Base-by-base conservation (phyloP, 2,113 vertebrate genomes). In the Prietella phreatophila region DNA sequence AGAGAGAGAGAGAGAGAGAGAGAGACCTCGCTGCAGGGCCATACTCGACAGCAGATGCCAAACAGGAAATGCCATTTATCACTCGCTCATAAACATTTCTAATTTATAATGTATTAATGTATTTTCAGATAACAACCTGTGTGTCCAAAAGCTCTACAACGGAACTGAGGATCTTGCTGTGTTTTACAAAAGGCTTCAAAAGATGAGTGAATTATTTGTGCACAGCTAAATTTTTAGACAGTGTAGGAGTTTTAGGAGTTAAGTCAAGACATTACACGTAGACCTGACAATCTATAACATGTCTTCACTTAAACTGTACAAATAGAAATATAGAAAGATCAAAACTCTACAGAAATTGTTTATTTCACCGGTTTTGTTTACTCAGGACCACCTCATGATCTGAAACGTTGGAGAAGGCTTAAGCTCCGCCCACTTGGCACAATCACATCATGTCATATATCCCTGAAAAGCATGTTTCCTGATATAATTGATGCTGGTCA, bases 1-100 rank as follows among this genome's bases (percentile, higher is more conserved):
- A 61, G 65, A 75, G 17, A 83, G 84, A 82, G 86, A 85, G 80
- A 76, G 69, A 84, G 39, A 55, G 50, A 84, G 80, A 79, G 80
- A 76, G 86, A 87, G 84, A 39, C 60, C 55, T 81, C 30, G 36
- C 85, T 61, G 89, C 83, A 82, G 86, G 86, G 78, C 55, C 81
- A 84, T 58, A 89, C 82, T 84, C 61, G 67, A 50, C 80, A 83
- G 53, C 79, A 76, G 61, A 39, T 87, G 84, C 83, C 67, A 82
- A 79, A 83, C 69, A 83, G 89, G 61, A 86, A 83, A 88, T 88
- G 78, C 73, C 36, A 88, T 90, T 88, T 86, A 58, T 84, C 82
- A 78, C 58, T 84, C 17, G 53, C 71, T 84, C 71, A 88, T 88
- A 88, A 88, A 88, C 73, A 84, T 83, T 75, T 53, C 63, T 87